Evolutionary conservation across 1,140 invertebrate genomes (phyloP).

Genomic region (Apis cerana): DNA sequence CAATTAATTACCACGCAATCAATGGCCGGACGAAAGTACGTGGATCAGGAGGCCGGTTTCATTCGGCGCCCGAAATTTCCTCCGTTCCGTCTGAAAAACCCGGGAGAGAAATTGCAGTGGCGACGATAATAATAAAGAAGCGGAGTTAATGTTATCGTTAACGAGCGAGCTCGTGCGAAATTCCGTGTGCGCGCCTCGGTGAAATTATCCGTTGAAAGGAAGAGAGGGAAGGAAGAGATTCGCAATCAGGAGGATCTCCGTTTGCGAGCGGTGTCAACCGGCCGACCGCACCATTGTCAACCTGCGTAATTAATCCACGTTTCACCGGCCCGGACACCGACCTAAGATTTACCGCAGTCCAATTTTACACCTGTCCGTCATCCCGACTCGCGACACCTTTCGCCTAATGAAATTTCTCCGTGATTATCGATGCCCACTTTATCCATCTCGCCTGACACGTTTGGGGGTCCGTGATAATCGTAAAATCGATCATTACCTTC

Average conservation of each 20-base stretch:
- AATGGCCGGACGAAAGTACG: conserved; percentile 20
- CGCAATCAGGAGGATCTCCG: conserved; percentile 62
- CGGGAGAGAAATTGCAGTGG: too few relatives aligned
- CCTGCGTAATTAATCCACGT: conserved; percentile 71
- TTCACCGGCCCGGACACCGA: conserved; percentile 62
- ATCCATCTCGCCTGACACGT: too few relatives aligned
- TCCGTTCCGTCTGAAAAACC: too few relatives aligned
- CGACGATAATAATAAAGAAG: too few relatives aligned
- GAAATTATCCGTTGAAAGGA: too few relatives aligned
- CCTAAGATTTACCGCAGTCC: conserved; percentile 71
- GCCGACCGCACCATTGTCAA: conserved; percentile 71
- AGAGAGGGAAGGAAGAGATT: conserved; percentile 57
- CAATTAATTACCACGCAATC: conserved; percentile 40
- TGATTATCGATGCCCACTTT: conserved; percentile 49
- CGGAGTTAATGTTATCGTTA: not conserved
- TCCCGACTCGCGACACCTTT: conserved; percentile 32
- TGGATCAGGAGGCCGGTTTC: not conserved
- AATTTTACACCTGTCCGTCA: conserved; percentile 74
- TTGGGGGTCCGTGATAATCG: too few relatives aligned
- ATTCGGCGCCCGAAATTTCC: too few relatives aligned
- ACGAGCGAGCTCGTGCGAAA: too few relatives aligned
- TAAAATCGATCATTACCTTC: too few relatives aligned
- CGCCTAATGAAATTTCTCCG: conserved; percentile 40
- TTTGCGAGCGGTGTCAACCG: conserved; percentile 37
- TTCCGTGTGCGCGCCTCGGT: too few relatives aligned